Evolutionary conservation across 2,797 vertebrate species (phyloP).

Genomic region (Sebastes elongatus): DNA sequence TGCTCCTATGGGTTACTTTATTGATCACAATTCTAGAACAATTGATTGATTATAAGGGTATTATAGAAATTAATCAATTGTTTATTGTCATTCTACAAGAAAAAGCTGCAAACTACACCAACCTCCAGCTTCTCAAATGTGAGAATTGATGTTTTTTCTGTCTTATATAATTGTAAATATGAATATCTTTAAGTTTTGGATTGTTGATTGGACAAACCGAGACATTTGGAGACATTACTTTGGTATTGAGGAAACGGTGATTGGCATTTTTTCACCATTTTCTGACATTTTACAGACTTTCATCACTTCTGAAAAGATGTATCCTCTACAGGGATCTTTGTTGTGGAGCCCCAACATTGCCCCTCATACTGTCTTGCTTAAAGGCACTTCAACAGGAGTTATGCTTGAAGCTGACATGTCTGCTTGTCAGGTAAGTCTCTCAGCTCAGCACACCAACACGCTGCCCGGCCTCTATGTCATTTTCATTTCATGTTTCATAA

Average conservation of each 20-base stretch:
- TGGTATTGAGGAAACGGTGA: not conserved
- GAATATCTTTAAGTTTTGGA: not conserved
- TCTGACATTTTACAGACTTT: not conserved
- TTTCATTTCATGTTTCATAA: conserved; percentile 30
- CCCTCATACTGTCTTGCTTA: not conserved
- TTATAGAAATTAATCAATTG: not conserved
- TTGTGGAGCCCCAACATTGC: not conserved
- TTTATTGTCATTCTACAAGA: not conserved
- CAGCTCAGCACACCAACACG: not conserved
- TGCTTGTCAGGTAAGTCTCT: not conserved
- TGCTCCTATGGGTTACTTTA: not conserved
- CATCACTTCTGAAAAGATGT: no score
- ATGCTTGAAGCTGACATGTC: not conserved
- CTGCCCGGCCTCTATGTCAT: not conserved
- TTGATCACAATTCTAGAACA: not conserved
- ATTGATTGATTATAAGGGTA: not conserved
- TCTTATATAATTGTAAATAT: not conserved
- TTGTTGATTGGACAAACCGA: not conserved
- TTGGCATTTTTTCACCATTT: not conserved
- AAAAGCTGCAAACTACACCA: not conserved
- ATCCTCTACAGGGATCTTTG: not conserved
- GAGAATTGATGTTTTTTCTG: not conserved
- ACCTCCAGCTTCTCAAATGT: not conserved
- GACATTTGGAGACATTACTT: not conserved
- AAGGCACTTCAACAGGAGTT: not conserved